Evolutionary conservation across 2,113 vertebrate genomes (phyloP).

Genomic region (Montifringilla adamsi): DNA sequence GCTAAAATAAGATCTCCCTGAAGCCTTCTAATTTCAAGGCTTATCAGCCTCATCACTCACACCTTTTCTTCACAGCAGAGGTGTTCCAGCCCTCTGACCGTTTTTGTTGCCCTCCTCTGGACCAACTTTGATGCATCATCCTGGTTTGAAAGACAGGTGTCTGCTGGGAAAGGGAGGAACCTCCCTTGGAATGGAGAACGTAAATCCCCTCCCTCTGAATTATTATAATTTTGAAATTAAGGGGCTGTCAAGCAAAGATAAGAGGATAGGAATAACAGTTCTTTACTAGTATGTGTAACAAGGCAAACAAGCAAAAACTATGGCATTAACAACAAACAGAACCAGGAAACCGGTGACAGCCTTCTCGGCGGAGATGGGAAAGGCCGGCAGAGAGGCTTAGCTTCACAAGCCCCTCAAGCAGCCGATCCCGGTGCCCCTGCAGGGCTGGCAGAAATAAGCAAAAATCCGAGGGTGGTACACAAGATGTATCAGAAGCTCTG

Average conservation of each 20-base stretch:
- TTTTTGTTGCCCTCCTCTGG: not conserved
- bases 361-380: not conserved
- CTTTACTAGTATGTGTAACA: not conserved
- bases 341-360: not conserved
- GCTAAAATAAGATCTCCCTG: not conserved
- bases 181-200: not conserved
- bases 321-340: not conserved
- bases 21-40: not conserved
- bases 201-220: not conserved
- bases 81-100: not conserved
- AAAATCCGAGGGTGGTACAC: not conserved
- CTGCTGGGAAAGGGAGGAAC: not conserved
- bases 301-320: not conserved
- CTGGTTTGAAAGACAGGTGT: not conserved
- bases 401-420: not conserved
- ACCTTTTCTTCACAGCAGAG: not conserved
- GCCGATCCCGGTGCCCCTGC: too few relatives aligned
- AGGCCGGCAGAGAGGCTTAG: not conserved
- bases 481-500: not conserved
- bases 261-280: not conserved
- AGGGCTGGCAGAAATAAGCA: not conserved
- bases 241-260: not conserved
- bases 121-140: not conserved
- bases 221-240: not conserved
- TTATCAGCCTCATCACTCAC: not conserved